These are phyloP conservation scores for Psococerastis gibbosa DNA, from an alignment of 2,888 invertebrate species.

Conservation along the genomic window DNA sequence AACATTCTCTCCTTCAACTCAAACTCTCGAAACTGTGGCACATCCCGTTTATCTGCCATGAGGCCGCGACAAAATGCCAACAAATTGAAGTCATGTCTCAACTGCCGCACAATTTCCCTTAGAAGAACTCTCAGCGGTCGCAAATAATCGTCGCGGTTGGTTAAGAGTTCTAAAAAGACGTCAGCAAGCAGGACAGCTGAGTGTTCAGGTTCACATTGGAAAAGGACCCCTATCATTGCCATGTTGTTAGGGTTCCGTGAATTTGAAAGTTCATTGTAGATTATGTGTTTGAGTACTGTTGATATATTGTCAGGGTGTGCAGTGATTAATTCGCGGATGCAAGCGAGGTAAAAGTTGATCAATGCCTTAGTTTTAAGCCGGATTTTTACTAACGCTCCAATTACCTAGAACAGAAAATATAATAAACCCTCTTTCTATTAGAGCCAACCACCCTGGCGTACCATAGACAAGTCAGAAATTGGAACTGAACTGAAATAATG, in stretches of 20 bases:
- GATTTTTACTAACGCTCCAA: constrained; percentile 73
- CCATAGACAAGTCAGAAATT: too few species aligned
- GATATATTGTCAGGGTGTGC: constrained; percentile 68
- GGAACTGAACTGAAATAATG: too few species aligned
- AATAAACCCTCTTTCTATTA: too few species aligned
- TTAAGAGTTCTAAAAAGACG: constrained; percentile 51
- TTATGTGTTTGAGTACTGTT: constrained; percentile 72
- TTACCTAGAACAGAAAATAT: constrained; percentile 19
- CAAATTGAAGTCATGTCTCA: constrained; percentile 64
- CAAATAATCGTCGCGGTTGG: constrained; percentile 78
- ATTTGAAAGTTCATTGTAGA: constrained; percentile 87
- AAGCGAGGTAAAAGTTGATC: constrained; percentile 70
- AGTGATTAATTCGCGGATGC: constrained; percentile 77
- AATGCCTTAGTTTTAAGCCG: constrained; percentile 85
- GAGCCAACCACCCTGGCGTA: too few species aligned
- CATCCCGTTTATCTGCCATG: constrained; percentile 37
- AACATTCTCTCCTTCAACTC: constrained; percentile 71
- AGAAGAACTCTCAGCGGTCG: constrained; percentile 68
- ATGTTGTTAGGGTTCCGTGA: constrained; percentile 89
- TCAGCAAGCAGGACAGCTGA: constrained; percentile 70
- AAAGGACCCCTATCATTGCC: constrained; percentile 74
- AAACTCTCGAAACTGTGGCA: constrained; percentile 29
- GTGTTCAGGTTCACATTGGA: constrained; percentile 63
- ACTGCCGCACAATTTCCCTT: constrained; percentile 71
- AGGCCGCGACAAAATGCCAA: constrained; percentile 60